Conservation (phyloP, 2,113 vertebrate genomes). For the Amblyornis subalaris region DNA sequence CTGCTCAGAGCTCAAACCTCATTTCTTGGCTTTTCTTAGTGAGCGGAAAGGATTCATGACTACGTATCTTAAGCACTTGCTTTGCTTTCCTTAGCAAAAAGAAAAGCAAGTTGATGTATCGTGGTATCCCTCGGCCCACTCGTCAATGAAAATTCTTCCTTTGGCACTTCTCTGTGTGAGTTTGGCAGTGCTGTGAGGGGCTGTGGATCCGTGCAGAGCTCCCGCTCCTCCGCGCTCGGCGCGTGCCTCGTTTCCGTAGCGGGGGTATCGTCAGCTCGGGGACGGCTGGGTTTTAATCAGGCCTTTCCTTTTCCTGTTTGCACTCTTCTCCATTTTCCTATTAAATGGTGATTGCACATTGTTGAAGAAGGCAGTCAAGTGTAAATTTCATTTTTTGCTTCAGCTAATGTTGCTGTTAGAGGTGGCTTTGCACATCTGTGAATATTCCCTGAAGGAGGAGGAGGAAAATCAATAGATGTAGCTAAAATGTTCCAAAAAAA, state of each 20-base stretch:
- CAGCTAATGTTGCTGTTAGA: slow-evolving; percentile 62
- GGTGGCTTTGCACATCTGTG: slow-evolving; percentile 61
- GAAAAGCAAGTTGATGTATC: fast-evolving
- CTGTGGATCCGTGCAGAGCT: neutral
- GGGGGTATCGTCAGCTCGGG: neutral
- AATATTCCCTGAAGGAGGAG: slow-evolving; percentile 53
- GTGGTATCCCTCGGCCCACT: neutral
- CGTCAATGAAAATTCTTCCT: neutral
- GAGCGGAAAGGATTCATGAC: neutral
- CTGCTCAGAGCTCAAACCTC: neutral
- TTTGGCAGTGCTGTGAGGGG: neutral
- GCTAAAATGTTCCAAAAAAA: neutral
- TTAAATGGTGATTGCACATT: slow-evolving; percentile 60
- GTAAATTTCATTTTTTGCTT: slow-evolving; percentile 74
- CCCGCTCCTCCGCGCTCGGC: neutral
- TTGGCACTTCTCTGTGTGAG: neutral
- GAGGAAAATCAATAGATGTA: slow-evolving; percentile 49
- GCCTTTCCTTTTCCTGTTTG: slow-evolving; percentile 52
- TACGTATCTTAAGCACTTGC: fast-evolving
- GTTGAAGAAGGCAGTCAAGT: slow-evolving; percentile 61
- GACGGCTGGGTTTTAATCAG: slow-evolving; percentile 27
- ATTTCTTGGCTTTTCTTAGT: neutral
- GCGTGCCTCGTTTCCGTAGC: neutral
- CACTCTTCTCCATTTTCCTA: slow-evolving; percentile 60
- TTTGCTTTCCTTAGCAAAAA: neutral